Base-by-base conservation (phyloP, 1,140 invertebrate genomes). In the Piezodorus guildinii region DNA sequence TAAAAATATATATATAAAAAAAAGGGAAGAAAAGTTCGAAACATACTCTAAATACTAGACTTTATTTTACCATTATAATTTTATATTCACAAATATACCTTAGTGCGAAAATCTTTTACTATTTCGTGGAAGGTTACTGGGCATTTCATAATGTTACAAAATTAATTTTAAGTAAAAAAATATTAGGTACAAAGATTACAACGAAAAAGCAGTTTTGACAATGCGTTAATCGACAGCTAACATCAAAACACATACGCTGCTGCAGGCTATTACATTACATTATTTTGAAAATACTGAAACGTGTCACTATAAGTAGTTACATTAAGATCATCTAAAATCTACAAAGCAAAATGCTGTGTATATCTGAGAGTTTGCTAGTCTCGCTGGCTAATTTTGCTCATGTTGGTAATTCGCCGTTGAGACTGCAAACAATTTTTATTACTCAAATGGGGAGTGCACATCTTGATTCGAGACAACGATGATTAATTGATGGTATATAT, bases 331-430 rank as follows among this genome's bases (percentile, higher is more conserved):
- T 43, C 30, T 44, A 43, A 52, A 60, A 43, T 60, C 58, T 60
- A 60, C 30, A 60, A 60, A 60, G 58, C 58, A 60, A 60, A 60
- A 60, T 60, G 58, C 58, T 60, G 58, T 39, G 27, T 60, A 44
- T 30, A 23, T 56, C 23, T 39, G 34, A 39, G 17, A 14, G 52
- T 56, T 56, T 15, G 15, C 21, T 16, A 15, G 19, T 23, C 17
- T 56, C 14, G 17, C 15, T 9, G 52, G 52, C 52, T 56, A 60
- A 60, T 3, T n/a, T 43, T 8, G 17, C 58, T 39, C 58, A 43
- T 30, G 27, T 39, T 39, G 34, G 34, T 10, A 39, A 39, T 39
- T 39, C 34, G 34, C 34, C 34, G 6, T 39, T 39, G 12, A 39
- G 34, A 39, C 34, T 39, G 34, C 9, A 10, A 39, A 39, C 34